Evolutionary conservation across 2,888 invertebrate genomes (phyloP), one percentile per base, ranked within the genome.

Genomic region (Argynnis bischoffii): DNA sequence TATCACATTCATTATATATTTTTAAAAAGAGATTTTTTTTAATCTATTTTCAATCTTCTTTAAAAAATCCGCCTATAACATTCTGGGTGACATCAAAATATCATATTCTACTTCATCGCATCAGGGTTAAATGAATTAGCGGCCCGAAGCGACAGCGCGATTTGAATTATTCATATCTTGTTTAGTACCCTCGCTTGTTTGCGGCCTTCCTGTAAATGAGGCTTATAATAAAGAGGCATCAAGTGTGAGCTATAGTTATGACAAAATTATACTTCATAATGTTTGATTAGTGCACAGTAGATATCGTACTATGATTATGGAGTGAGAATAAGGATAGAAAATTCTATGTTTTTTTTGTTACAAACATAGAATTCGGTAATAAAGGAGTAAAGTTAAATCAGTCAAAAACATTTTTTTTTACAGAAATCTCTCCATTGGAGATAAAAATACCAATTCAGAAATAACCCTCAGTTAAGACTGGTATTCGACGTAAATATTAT

Each of bases 131-230:
- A 56, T 50, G 55, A 64, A 56, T 64, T 64, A 64, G 48, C 55
- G 56, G 35, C n/a, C 31, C 56, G 21, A 48, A 64, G 56, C 56
- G 64, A 64, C 55, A 64, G 53, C 56, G 50, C 64, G 50, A 56
- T 50, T 21, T 64, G 55, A 64, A 64, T 64, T 56, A 64, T 64
- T 56, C 55, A 56, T 64, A 50, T 64, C 56, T 31, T 56, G 15
- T 56, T 64, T 56, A 61, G 61, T 15, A 21, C 51, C 35, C 51
- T 21, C 61, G 35, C 61, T 61, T 61, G 53, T 61, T 61, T 41
- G 51, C 53, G 51, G 41, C 53, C 53, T 61, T 61, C 53, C 61
- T 61, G 61, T 53, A 61, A 53, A 61, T 61, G 61, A 41, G 61
- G 61, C 41, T 41, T 61, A 53, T 61, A 41, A 61, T 61, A 61